Evolutionary conservation across 1,140 invertebrate species (phyloP).

Genomic region (Plodia interpunctella): DNA sequence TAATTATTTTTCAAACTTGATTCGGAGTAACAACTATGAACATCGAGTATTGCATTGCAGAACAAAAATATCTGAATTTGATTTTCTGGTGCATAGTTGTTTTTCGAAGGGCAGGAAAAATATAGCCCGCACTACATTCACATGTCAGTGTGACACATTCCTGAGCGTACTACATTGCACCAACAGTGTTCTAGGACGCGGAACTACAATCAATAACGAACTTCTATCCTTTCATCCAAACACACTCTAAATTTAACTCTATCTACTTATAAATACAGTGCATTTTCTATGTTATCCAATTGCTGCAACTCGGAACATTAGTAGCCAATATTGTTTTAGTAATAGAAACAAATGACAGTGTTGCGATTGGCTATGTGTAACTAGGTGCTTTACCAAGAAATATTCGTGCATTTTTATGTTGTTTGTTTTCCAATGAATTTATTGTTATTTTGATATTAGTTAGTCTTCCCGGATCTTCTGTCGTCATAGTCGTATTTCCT

Average conservation of each 20-base stretch:
- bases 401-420: not conserved
- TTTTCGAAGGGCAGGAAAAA: not conserved
- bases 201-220: constrained; percentile 49
- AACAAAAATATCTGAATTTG: too few species aligned
- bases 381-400: not conserved
- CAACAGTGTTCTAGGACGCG: constrained; percentile 24
- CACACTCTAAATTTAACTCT: constrained; percentile 34
- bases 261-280: constrained; percentile 31
- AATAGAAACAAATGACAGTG: constrained; percentile 11
- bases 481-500: too few species aligned
- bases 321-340: constrained; percentile 9
- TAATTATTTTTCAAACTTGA: too few species aligned
- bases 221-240: constrained; percentile 31
- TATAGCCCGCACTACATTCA: not conserved
- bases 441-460: not conserved
- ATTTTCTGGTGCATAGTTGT: too few species aligned
- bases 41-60: too few species aligned
- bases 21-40: too few species aligned
- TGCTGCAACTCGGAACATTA: constrained; percentile 1
- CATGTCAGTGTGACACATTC: too few species aligned
- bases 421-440: not conserved
- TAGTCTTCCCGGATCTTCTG: too few species aligned
- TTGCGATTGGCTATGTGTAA: not conserved
- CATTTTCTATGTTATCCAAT: not conserved
- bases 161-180: constrained; percentile 12